Base-by-base conservation (phyloP, 2,113 vertebrate genomes). In the Malaclemys terrapin region DNA sequence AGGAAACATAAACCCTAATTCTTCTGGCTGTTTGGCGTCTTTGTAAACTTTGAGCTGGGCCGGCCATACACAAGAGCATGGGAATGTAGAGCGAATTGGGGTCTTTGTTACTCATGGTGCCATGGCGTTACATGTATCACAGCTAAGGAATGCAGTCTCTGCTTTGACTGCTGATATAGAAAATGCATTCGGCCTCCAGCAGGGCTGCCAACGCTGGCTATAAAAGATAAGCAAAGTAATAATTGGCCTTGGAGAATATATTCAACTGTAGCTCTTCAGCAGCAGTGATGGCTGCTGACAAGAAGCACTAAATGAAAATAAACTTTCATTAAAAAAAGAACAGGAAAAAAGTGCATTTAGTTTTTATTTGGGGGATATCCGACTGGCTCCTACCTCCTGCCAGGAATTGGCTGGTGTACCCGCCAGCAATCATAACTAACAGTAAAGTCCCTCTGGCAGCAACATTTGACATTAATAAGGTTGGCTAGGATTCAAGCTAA, bases 1-100 rank as follows among this genome's bases (percentile, higher is more conserved):
- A 98, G 92, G 98, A 98, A 98, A 98, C 98, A 98, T 98, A 98
- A 98, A 98, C 98, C 97, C 97, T 87, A 80, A 98, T 98, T 98
- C 98, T 98, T 98, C 97, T 97, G 97, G 98, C 97, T 98, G 90
- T 97, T 98, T 98, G 98, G 98, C 50, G 94, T 98, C 98, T 98
- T 98, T 98, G 97, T 98, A 96, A 98, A 98, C 96, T 97, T 89
- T 52, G 97, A 97, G 98, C 93, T 4, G 11, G 94, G 96, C 82
- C 96, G 88, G 97, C 97, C 97, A 98, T 98, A 96, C 98, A 97
- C 97, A 97, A 98, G 97, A 97, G 97, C 98, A 98, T 98, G 98
- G 98, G 98, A 98, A 98, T 97, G 96, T 97, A 97, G 96, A 96
- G 97, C 89, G 97, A 97, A 98, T 96, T 93, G 83, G 83, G 95